Conservation (phyloP, 2,113 vertebrate species). For the Misgurnus mizolepis region DNA sequence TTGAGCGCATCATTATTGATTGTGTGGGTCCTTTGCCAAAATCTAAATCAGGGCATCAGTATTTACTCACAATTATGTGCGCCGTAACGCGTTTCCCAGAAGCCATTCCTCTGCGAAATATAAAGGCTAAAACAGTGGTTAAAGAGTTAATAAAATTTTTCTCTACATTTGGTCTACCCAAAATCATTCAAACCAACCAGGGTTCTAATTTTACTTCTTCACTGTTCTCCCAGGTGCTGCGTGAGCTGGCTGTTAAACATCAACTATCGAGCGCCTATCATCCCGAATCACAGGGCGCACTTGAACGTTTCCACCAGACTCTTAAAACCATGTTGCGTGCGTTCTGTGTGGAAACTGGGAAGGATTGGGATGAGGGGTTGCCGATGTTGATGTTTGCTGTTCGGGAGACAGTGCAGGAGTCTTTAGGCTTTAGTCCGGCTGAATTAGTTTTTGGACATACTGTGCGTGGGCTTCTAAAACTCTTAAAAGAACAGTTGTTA, state of each 20-base stretch:
- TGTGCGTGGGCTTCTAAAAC: not conserved
- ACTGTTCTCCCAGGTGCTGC: not conserved
- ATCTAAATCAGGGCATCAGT: no score
- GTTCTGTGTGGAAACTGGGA: not conserved
- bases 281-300: not conserved
- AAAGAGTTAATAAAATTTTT: not conserved
- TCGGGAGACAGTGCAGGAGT: not conserved
- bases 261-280: not conserved
- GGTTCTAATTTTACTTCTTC: not conserved
- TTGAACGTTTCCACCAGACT: not conserved
- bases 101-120: not conserved
- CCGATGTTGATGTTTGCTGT: conserved; percentile 3
- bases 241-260: not conserved
- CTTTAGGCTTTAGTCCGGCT: not conserved
- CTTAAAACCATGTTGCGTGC: conserved; percentile 5
- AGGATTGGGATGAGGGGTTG: not conserved
- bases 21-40: no score
- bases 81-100: no score
- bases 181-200: not conserved
- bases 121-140: not conserved
- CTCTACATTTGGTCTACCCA: not conserved
- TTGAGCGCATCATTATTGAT: no score
- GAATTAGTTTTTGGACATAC: not conserved
- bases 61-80: no score
- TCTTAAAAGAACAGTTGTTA: not conserved